Base-by-base conservation (phyloP, 1,140 invertebrate species). In the Temnothorax nylanderi region DNA sequence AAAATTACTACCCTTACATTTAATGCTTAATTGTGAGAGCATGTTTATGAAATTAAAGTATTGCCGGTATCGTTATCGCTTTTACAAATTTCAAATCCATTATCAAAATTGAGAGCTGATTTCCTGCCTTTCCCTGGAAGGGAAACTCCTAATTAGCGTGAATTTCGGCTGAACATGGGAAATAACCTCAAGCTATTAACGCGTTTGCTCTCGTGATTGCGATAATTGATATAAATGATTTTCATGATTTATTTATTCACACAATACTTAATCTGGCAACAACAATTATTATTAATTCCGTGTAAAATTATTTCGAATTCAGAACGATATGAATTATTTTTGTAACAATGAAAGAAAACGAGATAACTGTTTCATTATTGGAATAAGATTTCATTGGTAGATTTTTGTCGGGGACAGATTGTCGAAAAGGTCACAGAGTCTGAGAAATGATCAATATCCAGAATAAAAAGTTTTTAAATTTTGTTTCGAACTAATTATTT, bases 51-150 rank as follows among this genome's bases (percentile, higher is more conserved):
- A 44, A 26, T 41, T 74, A 32, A 60, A 60, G 13, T 32, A 49
- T 75, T 47, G 41, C 32, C n/a, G 18, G 47, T 37, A 49, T 21
- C 44, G 13, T 44, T 81, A 69, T 81, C 37, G 37, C 37, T 44
- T 32, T 21, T 34, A 26, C 41, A 60, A 58, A 84, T 84, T 49
- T 47, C 69, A 49, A 13, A 74, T 82, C 69, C 80, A 74, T 74
- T 84, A 75, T 49, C 41, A 74, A 84, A 75, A 84, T 84, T 84
- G 72, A 84, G 67, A 84, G 69, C 41, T 75, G 69, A 84, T 84
- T 49, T 74, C 80, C 80, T 34, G 32, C 41, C 21, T 51, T 41
- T 34, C 37, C 10, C 47, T 71, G 21, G 21, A 54, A 74, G 56
- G 56, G 49, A 74, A 60, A n/a, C 54, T 74, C 8, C 54, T 74